These are phyloP conservation scores for Nemurella pictetii DNA, from an alignment of 2,888 invertebrate genomes.

Conservation along the genomic window DNA sequence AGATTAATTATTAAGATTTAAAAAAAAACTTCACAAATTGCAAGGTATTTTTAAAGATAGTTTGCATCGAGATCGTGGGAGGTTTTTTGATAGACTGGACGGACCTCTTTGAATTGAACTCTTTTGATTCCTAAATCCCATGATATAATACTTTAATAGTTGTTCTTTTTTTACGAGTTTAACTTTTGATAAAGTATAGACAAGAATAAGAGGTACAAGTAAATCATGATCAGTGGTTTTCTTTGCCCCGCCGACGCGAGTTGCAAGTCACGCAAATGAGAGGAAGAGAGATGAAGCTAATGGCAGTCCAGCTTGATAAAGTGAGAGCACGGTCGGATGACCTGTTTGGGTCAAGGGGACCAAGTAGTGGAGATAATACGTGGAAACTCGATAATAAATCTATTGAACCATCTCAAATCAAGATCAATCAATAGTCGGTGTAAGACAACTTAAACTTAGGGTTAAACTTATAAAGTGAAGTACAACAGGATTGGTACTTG, in stretches of 20 bases:
- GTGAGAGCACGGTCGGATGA: background rate
- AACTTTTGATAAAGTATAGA: conserved; percentile 18
- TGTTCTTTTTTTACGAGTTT: conserved; percentile 1
- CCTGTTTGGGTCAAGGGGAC: conserved; percentile 23
- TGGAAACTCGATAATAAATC: conserved; percentile 3
- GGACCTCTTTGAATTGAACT: conserved; percentile 1
- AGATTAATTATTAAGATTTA: background rate
- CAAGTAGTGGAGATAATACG: conserved; percentile 5
- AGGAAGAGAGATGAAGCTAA: background rate
- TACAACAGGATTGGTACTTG: background rate
- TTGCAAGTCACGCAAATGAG: conserved; percentile 19
- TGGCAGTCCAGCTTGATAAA: background rate
- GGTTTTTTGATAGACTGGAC: conserved; percentile 1
- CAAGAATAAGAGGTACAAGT: conserved; percentile 18
- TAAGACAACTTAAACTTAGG: background rate
- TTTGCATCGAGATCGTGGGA: conserved; percentile 5
- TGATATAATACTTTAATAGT: conserved; percentile 21
- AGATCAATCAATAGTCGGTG: background rate
- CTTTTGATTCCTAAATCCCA: conserved; percentile 28
- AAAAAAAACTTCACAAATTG: conserved; percentile 2
- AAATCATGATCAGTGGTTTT: conserved; percentile 28
- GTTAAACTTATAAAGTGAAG: background rate
- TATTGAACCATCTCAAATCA: background rate
- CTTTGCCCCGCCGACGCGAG: conserved; percentile 13
- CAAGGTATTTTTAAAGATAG: background rate